Conservation (phyloP, 2,113 vertebrate species). For the Ophiodon elongatus region DNA sequence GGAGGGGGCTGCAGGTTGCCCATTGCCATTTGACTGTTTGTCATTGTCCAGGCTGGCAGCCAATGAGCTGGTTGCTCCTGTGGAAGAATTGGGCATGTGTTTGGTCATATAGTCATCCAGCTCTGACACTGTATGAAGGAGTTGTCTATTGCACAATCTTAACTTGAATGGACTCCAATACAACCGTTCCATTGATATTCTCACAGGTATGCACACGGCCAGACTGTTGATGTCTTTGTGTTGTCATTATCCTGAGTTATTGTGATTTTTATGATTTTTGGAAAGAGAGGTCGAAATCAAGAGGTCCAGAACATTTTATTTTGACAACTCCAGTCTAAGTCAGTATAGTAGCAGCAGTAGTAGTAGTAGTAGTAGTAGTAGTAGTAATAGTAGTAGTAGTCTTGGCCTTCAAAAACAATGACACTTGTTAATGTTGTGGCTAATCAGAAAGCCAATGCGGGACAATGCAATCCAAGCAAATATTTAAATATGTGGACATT, state of each 20-base stretch:
- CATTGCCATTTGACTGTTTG: conserved; percentile 56
- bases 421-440: neutral
- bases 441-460: neutral
- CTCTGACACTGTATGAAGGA: neutral
- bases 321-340: neutral
- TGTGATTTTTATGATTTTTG: neutral
- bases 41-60: conserved; percentile 55
- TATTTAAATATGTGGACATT: neutral
- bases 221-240: neutral
- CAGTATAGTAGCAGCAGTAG: neutral
- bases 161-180: neutral
- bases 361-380: neutral
- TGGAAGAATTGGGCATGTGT: neutral
- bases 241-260: neutral
- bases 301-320: neutral
- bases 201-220: neutral
- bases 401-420: neutral
- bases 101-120: neutral
- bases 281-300: neutral
- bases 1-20: conserved; percentile 29
- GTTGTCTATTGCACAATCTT: neutral
- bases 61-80: conserved; percentile 43
- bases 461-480: neutral
- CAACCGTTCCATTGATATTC: neutral
- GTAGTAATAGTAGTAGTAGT: neutral